Percentiles rank a stretch among this genome's conserved stretches.
These are phyloP conservation scores for Stramonita haemastoma DNA, from an alignment of 2,888 invertebrate species.

Conservation along the genomic window DNA sequence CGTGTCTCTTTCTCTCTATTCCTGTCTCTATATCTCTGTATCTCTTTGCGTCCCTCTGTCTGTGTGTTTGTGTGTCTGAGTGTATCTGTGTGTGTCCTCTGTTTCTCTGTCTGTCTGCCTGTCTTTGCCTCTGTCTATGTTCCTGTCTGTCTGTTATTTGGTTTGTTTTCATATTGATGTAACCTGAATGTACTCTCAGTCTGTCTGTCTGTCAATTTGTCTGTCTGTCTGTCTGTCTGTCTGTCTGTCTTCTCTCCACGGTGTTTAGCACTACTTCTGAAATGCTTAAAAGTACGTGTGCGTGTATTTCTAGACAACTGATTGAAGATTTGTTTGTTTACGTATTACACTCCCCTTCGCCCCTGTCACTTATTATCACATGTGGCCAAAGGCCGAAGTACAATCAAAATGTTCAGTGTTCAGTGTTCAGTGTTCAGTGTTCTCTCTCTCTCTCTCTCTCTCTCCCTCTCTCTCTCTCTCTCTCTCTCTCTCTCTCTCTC, in stretches of 20 bases:
- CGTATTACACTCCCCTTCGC: no score
- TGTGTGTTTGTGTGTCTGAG: not conserved
- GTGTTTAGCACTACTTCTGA: no score
- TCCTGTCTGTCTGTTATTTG: no score
- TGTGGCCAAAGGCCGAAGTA: no score
- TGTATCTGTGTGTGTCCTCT: not conserved
- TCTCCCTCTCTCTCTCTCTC: not conserved
- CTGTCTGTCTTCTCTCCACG: not conserved
- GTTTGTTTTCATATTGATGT: no score
- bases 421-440: no score
- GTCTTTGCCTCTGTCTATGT: not conserved
- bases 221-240: not conserved
- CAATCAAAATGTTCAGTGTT: no score
- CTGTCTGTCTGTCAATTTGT: not conserved
- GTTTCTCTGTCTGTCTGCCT: not conserved
- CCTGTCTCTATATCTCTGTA: not conserved
- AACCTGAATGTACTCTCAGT: not conserved
- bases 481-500: not conserved
- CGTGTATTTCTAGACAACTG: no score
- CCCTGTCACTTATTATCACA: no score
- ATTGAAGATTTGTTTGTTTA: no score
- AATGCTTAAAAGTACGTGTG: no score
- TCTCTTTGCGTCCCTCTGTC: not conserved
- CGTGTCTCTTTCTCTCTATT: no score
- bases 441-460: not conserved